A percentile compares a stretch with the other conserved stretches of the same genome.
phyloP scores from a whole-genome alignment of 2,888 invertebrate genomes.

The Tinea pellionella region DNA sequence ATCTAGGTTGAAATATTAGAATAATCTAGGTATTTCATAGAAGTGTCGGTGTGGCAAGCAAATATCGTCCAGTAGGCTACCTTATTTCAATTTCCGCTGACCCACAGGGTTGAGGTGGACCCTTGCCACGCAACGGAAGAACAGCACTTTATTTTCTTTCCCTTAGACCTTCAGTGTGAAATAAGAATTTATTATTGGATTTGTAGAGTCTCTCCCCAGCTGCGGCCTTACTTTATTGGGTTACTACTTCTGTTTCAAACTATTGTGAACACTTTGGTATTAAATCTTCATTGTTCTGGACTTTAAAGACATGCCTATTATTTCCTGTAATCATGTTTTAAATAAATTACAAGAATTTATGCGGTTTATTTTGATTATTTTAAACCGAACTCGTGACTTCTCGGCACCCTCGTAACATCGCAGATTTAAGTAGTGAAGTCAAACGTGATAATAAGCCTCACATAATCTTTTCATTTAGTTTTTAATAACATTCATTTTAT shows the following conservation, averaged over 20 bases:
- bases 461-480: no score
- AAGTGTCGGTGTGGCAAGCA: neutral
- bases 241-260: conserved; percentile 19
- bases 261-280: neutral
- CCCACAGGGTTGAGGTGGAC: conserved; percentile 22
- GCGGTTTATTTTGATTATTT: no score
- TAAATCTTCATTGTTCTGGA: neutral
- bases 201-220: conserved; percentile 27
- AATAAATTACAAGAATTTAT: no score
- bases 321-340: no score
- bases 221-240: conserved; percentile 35
- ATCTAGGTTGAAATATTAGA: conserved; percentile 1
- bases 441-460: no score
- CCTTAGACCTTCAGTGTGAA: conserved; percentile 26
- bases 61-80: conserved; percentile 27
- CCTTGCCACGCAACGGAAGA: conserved; percentile 22
- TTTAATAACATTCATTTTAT: no score
- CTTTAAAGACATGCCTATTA: neutral
- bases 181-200: conserved; percentile 49
- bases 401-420: no score
- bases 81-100: conserved; percentile 47
- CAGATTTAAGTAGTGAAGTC: no score
- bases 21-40: neutral
- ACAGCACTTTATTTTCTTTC: conserved; percentile 38
- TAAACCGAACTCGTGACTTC: no score